Evolutionary conservation across 2,888 invertebrate genomes (phyloP).

Genomic region (Coelinius sp.): DNA sequence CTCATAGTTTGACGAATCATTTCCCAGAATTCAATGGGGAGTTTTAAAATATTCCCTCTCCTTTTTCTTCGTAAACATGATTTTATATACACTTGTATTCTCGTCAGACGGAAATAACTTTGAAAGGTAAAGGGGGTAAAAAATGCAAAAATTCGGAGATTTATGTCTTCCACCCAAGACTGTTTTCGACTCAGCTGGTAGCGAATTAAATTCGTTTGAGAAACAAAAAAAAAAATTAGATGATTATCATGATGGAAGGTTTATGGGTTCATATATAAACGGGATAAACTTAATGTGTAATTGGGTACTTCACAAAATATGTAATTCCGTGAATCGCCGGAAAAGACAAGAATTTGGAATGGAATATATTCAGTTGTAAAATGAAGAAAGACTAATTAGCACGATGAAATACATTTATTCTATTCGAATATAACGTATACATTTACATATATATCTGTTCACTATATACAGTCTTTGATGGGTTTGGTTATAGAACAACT

Average conservation of each 20-base stretch:
- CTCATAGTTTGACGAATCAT: constrained; percentile 62
- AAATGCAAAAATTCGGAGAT: constrained; percentile 42
- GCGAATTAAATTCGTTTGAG: neutral
- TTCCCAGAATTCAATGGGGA: constrained; percentile 56
- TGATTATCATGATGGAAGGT: neutral
- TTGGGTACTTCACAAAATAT: neutral
- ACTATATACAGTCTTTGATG: constrained; percentile 46
- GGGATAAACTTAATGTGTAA: constrained; percentile 13
- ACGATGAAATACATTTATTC: constrained; percentile 48
- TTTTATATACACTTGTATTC: neutral
- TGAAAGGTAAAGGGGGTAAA: constrained; percentile 18
- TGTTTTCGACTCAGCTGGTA: constrained; percentile 18
- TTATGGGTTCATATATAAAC: neutral
- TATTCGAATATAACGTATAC: constrained; percentile 35
- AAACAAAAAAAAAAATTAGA: constrained; percentile 2
- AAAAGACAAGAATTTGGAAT: neutral
- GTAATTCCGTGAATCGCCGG: neutral
- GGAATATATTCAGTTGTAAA: too few species aligned
- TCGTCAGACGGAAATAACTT: constrained; percentile 46
- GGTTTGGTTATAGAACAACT: constrained; percentile 27
- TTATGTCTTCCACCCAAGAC: constrained; percentile 41
- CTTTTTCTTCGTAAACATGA: neutral
- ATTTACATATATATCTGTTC: constrained; percentile 45
- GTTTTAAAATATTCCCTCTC: neutral
- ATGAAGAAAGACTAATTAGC: neutral